Evolutionary conservation across 2,797 vertebrate species (phyloP).

Genomic region (Synanceia verrucosa): DNA sequence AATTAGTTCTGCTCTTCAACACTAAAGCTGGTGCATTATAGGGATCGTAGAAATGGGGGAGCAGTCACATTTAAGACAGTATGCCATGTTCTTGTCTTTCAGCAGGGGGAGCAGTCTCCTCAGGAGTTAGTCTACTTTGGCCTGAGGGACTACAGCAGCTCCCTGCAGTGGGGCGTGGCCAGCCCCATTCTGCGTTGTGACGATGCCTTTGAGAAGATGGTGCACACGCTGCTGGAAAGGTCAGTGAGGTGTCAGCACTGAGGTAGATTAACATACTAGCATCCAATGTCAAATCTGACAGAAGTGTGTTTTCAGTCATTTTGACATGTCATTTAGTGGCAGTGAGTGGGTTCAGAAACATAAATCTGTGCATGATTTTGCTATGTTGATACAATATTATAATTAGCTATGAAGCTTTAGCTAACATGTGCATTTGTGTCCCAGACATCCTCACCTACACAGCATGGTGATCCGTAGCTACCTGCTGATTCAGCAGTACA

Average conservation of each 20-base stretch:
- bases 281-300: background rate
- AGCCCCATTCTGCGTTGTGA: slow-evolving; percentile 96
- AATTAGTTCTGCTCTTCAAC: background rate
- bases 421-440: slow-evolving; percentile 13
- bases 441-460: slow-evolving; percentile 94
- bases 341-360: background rate
- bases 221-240: slow-evolving; percentile 93
- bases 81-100: slow-evolving; percentile 15
- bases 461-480: slow-evolving; percentile 99
- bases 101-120: slow-evolving; percentile 84
- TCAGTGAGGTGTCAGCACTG: slow-evolving; percentile 63
- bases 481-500: slow-evolving; percentile 98
- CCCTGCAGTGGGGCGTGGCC: slow-evolving; percentile 95
- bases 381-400: background rate
- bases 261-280: background rate
- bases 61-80: background rate
- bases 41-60: too few species aligned
- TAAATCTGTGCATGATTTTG: background rate
- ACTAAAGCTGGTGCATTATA: background rate
- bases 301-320: background rate
- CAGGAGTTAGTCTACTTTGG: slow-evolving; percentile 93
- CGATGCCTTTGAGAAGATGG: slow-evolving; percentile 98
- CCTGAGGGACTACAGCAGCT: slow-evolving; percentile 93
- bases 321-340: background rate
- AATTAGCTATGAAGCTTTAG: background rate